Evolutionary conservation across 2,888 invertebrate genomes (phyloP).

Genomic region (Campoplex nolae): DNA sequence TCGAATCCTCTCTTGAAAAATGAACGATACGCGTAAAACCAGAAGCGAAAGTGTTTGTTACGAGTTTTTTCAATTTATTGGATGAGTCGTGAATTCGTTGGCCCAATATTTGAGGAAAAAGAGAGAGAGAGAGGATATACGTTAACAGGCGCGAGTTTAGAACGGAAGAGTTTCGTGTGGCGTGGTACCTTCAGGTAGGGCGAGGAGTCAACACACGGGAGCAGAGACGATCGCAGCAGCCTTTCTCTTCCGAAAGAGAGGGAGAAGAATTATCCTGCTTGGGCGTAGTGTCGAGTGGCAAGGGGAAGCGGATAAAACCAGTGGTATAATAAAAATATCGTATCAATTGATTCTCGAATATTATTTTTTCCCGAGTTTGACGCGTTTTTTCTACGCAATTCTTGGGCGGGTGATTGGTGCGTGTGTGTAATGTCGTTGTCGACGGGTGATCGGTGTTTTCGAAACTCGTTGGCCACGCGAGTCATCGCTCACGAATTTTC

Average conservation of each 20-base stretch:
- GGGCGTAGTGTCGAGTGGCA: neutral
- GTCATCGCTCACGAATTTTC: constrained; percentile 33
- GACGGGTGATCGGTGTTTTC: constrained; percentile 57
- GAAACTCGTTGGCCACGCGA: constrained; percentile 55
- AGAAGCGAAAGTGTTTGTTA: neutral
- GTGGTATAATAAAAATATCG: neutral
- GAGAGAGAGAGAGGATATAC: neutral
- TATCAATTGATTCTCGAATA: neutral
- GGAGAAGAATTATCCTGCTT: constrained; percentile 7
- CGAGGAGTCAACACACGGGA: constrained; percentile 49
- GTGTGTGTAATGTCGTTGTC: constrained; percentile 26
- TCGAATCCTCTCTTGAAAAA: neutral
- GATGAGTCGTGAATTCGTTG: neutral
- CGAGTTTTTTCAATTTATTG: constrained; percentile 20
- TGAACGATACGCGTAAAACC: constrained; percentile 9
- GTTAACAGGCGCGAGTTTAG: constrained; percentile 38
- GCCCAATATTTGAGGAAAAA: neutral
- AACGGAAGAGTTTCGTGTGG: constrained; percentile 1
- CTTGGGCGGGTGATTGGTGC: neutral
- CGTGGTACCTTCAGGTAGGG: constrained; percentile 27
- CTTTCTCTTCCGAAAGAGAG: constrained; percentile 28
- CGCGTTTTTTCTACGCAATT: neutral
- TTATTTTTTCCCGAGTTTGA: neutral
- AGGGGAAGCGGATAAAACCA: neutral
- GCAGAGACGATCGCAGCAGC: constrained; percentile 12